phyloP scores from a whole-genome alignment of 2,113 vertebrate species.

The Condylura cristata region DNA sequence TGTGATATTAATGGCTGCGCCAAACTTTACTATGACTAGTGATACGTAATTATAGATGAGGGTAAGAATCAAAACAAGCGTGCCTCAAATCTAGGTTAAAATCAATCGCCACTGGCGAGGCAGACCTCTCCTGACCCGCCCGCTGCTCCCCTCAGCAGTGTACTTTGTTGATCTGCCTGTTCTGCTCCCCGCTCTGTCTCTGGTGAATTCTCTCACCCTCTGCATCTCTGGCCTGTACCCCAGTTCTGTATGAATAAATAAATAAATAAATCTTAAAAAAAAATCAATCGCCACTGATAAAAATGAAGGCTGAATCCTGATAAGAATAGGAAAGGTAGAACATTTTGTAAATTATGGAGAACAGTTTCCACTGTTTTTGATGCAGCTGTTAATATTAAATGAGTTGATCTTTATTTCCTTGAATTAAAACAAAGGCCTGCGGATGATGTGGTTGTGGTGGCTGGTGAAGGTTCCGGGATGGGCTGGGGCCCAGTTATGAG shows the following conservation, averaged over 20 bases:
- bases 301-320: not conserved
- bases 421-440: not conserved
- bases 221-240: too few relatives aligned
- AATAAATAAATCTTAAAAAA: too few relatives aligned
- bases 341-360: not conserved
- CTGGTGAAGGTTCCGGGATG: not conserved
- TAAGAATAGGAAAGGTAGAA: not conserved
- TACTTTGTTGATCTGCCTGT: too few relatives aligned
- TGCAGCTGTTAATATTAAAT: not conserved
- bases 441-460: not conserved
- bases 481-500: not conserved
- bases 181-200: too few relatives aligned
- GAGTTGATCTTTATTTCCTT: not conserved
- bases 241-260: too few relatives aligned
- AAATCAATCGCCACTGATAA: not conserved
- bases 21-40: not conserved
- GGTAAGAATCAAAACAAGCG: not conserved
- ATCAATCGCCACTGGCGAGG: not conserved
- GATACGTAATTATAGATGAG: not conserved
- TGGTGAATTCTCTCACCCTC: too few relatives aligned
- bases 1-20: rapidly evolving
- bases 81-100: not conserved
- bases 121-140: too few relatives aligned
- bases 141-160: too few relatives aligned
- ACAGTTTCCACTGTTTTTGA: not conserved